Conservation (phyloP, 1,140 invertebrate genomes). For the Dendroctonus valens region DNA sequence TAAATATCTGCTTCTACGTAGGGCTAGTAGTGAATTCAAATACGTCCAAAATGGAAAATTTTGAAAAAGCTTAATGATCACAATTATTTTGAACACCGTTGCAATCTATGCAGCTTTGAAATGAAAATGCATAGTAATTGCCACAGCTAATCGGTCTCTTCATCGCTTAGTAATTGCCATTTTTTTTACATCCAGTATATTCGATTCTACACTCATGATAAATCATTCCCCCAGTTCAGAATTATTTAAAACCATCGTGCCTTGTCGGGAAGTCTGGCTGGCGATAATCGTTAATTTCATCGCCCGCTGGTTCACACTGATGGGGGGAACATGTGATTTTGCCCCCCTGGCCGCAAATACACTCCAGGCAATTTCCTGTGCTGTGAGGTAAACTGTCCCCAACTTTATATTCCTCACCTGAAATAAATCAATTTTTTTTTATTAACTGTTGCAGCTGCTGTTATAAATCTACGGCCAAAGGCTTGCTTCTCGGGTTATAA, state of each 20-base stretch:
- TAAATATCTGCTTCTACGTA: no score
- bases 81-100: no score
- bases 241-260: conserved; percentile 27
- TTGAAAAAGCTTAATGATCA: no score
- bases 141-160: neutral
- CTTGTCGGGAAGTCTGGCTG: conserved; percentile 43
- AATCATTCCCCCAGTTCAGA: neutral
- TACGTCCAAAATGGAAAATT: no score
- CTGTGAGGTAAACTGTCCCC: conserved; percentile 65
- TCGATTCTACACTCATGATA: neutral
- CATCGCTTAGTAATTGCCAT: neutral
- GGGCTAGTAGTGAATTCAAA: no score
- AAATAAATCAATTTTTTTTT: neutral
- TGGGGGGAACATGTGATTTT: conserved; percentile 65
- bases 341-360: conserved; percentile 63
- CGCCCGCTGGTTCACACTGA: conserved; percentile 46
- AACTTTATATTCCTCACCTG: conserved; percentile 62
- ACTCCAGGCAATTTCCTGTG: conserved; percentile 68
- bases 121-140: no score
- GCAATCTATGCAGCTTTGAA: no score
- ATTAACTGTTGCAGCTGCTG: no score
- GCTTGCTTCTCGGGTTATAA: no score
- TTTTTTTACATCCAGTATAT: neutral
- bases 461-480: no score
- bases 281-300: conserved; percentile 48